Conservation (phyloP, 1,140 invertebrate species). For the Cheumatopsyche charites region DNA sequence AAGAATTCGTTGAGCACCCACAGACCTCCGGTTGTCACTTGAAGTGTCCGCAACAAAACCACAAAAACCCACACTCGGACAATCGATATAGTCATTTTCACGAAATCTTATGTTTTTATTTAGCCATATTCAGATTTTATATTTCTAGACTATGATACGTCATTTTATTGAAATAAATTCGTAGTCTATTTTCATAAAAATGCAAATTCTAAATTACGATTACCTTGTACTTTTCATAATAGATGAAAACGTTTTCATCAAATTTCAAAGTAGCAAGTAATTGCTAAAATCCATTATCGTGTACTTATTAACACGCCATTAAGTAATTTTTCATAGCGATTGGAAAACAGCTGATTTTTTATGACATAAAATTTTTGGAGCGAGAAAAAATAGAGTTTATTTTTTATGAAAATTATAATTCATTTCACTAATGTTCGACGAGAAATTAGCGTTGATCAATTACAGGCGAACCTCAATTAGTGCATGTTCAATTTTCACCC, state of each 20-base stretch:
- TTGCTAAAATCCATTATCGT: slow-evolving; percentile 3
- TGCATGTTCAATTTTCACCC: slow-evolving; percentile 3
- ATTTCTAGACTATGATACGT: background rate
- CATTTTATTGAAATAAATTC: background rate
- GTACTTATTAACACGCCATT: background rate
- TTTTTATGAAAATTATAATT: too few species aligned
- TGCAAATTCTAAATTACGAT: background rate
- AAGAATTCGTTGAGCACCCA: background rate
- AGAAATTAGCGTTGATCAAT: background rate
- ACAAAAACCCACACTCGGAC: slow-evolving; percentile 6
- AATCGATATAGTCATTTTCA: background rate
- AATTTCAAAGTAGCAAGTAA: background rate
- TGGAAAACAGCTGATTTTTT: background rate
- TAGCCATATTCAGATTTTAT: background rate
- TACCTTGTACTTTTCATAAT: too few species aligned
- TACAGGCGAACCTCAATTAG: slow-evolving; percentile 18
- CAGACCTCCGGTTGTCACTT: background rate
- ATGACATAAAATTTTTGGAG: background rate
- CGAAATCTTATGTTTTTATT: background rate
- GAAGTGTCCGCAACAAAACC: background rate
- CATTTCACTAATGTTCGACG: too few species aligned
- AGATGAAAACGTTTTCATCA: background rate
- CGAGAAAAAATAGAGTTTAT: background rate
- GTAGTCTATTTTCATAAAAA: background rate
- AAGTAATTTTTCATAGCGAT: background rate